A percentile compares a stretch with the other conserved stretches of the same genome.
Conservation (phyloP, 2,888 invertebrate genomes). For the Drosophila aldrichi region DNA sequence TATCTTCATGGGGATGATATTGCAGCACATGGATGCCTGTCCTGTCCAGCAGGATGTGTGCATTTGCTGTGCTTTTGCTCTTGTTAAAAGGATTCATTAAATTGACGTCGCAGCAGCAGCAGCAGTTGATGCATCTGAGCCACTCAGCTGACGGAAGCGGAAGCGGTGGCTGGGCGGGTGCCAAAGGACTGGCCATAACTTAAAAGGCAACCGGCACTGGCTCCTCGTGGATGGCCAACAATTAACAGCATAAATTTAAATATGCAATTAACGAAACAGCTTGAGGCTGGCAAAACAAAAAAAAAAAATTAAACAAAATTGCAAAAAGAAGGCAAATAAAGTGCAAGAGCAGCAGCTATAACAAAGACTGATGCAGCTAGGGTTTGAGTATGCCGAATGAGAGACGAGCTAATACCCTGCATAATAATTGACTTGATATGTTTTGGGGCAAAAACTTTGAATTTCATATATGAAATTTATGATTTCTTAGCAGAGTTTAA, state of each 20-base stretch:
- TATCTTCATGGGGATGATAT: background rate
- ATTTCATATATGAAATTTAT: no score
- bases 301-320: slow-evolving; percentile 17
- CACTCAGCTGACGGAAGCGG: slow-evolving; percentile 33
- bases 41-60: slow-evolving; percentile 19
- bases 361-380: background rate
- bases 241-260: slow-evolving; percentile 82
- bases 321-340: slow-evolving; percentile 16
- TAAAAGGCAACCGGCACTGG: slow-evolving; percentile 46
- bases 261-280: slow-evolving; percentile 82
- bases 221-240: slow-evolving; percentile 51
- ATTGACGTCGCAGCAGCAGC: slow-evolving; percentile 43
- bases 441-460: background rate
- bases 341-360: slow-evolving; percentile 16
- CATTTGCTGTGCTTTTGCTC: slow-evolving; percentile 12
- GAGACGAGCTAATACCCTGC: slow-evolving; percentile 4
- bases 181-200: slow-evolving; percentile 42
- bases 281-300: slow-evolving; percentile 57
- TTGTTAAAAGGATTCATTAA: slow-evolving; percentile 42
- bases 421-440: background rate
- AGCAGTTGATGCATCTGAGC: slow-evolving; percentile 47
- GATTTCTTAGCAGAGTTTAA: no score
- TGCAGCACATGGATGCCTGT: slow-evolving; percentile 11
- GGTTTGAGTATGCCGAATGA: background rate
- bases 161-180: background rate